Conservation (phyloP, 2,113 vertebrate genomes). For the Percina caprodes region DNA sequence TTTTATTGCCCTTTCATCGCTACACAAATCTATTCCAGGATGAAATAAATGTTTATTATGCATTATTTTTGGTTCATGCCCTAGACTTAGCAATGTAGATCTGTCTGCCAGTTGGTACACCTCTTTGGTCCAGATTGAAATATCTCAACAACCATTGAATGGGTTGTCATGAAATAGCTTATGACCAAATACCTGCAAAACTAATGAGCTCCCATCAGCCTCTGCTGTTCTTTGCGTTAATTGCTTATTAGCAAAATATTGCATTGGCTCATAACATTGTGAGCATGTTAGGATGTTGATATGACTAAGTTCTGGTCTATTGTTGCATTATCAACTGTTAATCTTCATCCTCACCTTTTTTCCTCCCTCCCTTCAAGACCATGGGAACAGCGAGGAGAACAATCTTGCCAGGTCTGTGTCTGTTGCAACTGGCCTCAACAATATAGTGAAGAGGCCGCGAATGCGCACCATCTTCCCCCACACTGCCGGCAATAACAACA, state of each 20-base stretch:
- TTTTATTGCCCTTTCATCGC: background rate
- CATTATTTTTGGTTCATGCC: background rate
- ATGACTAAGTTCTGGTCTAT: no score
- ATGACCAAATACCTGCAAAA: background rate
- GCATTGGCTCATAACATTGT: background rate
- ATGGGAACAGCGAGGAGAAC: conserved; percentile 78
- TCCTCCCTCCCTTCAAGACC: conserved; percentile 43
- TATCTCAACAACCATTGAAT: background rate
- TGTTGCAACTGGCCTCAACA: conserved; percentile 92
- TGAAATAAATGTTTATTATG: background rate
- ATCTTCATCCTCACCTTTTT: background rate
- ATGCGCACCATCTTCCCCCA: conserved; percentile 97
- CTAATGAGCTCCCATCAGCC: background rate
- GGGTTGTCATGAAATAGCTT: background rate
- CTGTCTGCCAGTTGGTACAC: background rate
- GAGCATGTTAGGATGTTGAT: background rate
- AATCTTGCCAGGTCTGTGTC: conserved; percentile 89
- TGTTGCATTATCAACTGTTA: background rate
- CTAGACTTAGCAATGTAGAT: background rate
- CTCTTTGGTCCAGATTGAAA: background rate
- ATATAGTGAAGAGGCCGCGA: conserved; percentile 89
- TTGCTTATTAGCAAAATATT: no score
- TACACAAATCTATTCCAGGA: background rate
- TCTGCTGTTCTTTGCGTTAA: background rate
- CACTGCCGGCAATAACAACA: conserved; percentile 87